Conservation (phyloP, 2,888 invertebrate species). For the Dasypolia templi region DNA sequence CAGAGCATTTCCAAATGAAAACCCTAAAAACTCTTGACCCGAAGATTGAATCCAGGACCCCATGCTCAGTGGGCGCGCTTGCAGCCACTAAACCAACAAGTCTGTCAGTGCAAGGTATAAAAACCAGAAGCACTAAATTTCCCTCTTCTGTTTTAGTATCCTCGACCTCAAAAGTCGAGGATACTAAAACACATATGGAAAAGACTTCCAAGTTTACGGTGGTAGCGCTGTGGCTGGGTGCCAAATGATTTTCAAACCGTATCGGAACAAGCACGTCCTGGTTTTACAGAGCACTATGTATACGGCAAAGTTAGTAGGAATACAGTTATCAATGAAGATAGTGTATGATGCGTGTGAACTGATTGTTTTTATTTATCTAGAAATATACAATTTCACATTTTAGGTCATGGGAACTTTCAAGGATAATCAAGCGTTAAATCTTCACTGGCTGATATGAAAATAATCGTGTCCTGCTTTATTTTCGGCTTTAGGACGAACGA, state of each 20-base stretch:
- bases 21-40: neutral
- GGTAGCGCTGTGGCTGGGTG: conserved; percentile 44
- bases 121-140: conserved; percentile 13
- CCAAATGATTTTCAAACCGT: conserved; percentile 53
- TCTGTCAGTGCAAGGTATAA: neutral
- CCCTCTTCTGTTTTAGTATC: too few relatives aligned
- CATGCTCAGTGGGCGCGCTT: too few relatives aligned
- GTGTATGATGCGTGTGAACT: neutral
- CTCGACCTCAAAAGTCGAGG: conserved; percentile 11
- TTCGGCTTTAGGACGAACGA: neutral
- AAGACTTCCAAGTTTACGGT: conserved; percentile 55
- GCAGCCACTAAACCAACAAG: neutral
- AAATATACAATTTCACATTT: neutral
- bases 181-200: conserved; percentile 38
- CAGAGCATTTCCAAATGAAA: neutral
- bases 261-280: conserved; percentile 44
- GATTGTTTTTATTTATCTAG: conserved; percentile 3
- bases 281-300: conserved; percentile 43
- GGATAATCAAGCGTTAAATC: neutral
- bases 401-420: neutral
- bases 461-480: neutral
- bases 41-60: neutral
- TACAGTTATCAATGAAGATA: conserved; percentile 31
- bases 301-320: conserved; percentile 25
- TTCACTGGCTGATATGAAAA: neutral